Evolutionary conservation across 2,113 vertebrate genomes (phyloP).

Genomic region (Neogale vison): DNA sequence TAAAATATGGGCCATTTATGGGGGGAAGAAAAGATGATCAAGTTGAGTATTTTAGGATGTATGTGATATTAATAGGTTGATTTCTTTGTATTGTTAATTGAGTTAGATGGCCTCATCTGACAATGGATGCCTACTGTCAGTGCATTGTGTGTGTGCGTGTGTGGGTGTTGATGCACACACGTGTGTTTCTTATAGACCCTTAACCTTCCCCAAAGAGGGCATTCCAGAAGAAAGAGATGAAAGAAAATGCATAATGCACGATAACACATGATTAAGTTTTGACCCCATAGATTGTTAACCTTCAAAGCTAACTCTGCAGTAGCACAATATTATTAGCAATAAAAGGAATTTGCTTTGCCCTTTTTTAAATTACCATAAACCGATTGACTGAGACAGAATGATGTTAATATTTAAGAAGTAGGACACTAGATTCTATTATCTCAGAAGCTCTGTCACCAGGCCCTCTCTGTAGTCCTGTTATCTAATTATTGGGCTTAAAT

Average conservation of each 20-base stretch:
- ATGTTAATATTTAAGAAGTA: conserved; percentile 90
- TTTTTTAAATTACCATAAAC: conserved; percentile 89
- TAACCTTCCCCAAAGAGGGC: conserved; percentile 59
- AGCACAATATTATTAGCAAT: conserved; percentile 87
- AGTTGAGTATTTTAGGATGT: background rate
- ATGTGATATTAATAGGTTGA: background rate
- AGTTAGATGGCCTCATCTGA: background rate
- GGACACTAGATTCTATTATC: conserved; percentile 89
- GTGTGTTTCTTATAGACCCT: conserved; percentile 9
- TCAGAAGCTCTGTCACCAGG: conserved; percentile 88
- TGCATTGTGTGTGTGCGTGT: background rate
- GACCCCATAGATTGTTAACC: conserved; percentile 85
- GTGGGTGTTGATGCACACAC: background rate
- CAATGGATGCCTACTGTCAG: background rate
- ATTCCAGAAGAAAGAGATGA: conserved; percentile 77
- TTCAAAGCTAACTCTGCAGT: conserved; percentile 85
- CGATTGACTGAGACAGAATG: conserved; percentile 87
- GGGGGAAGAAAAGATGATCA: background rate
- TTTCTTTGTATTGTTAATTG: conserved; percentile 44
- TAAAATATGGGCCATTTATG: background rate
- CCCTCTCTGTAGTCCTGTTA: conserved; percentile 88
- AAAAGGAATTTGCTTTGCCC: conserved; percentile 89
- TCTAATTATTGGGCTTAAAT: conserved; percentile 90
- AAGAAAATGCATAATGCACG: conserved; percentile 79
- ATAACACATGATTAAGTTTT: conserved; percentile 84